A percentile compares a stretch with the other conserved stretches of the same genome.
These are phyloP conservation scores for Eubucco bourcierii DNA, from an alignment of 2,113 vertebrate genomes.

Conservation along the genomic window DNA sequence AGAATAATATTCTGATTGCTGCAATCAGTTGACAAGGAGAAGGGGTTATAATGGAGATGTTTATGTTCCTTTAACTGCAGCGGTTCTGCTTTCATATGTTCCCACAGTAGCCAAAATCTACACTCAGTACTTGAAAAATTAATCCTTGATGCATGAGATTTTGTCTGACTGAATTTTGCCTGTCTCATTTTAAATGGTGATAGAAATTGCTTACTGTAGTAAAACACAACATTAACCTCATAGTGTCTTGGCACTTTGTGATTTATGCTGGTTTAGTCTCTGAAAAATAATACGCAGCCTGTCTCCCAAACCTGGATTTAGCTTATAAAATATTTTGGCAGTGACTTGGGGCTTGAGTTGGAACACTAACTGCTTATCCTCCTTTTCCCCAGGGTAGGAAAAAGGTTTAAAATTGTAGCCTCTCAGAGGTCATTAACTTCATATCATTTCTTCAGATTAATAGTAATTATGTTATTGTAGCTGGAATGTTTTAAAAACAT, in stretches of 20 bases:
- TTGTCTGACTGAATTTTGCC: slow-evolving; percentile 55
- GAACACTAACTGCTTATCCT: neutral
- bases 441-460: slow-evolving; percentile 12
- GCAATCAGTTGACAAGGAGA: neutral
- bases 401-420: slow-evolving; percentile 15
- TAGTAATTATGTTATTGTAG: slow-evolving; percentile 26
- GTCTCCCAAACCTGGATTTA: slow-evolving; percentile 50
- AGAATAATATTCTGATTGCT: neutral
- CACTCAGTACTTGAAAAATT: slow-evolving; percentile 21
- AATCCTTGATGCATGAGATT: slow-evolving; percentile 46
- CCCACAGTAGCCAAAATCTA: slow-evolving; percentile 4
- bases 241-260: slow-evolving; percentile 49
- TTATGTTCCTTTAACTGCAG: slow-evolving; percentile 26
- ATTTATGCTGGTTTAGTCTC: slow-evolving; percentile 57
- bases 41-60: neutral
- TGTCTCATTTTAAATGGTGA: slow-evolving; percentile 61
- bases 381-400: neutral
- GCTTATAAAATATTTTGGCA: slow-evolving; percentile 53
- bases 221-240: slow-evolving; percentile 67
- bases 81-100: neutral
- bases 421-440: slow-evolving; percentile 14
- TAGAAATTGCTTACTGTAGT: slow-evolving; percentile 70
- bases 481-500: slow-evolving; percentile 20
- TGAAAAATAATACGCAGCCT: slow-evolving; percentile 53
- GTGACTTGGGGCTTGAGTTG: neutral